Percentiles rank a stretch among this genome's conserved stretches.
Conservation (phyloP, 2,797 vertebrate species). For the Lutjanus argentimaculatus region DNA sequence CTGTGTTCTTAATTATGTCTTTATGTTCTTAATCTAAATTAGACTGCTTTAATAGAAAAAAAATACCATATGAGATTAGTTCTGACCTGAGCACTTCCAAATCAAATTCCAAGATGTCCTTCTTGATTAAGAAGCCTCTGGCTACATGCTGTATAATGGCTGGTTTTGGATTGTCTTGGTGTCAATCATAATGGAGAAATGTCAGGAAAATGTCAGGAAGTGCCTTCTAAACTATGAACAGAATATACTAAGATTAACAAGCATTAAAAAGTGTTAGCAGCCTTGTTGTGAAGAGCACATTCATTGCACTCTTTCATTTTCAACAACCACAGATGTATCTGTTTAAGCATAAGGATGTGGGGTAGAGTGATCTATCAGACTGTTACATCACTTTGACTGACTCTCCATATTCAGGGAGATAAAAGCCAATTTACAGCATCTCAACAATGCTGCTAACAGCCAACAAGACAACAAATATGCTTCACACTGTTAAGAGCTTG, state of each 20-base stretch:
- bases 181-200: slow-evolving; percentile 11
- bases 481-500: slow-evolving; percentile 24
- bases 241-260: neutral
- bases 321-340: slow-evolving; percentile 18
- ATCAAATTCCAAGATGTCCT: slow-evolving; percentile 34
- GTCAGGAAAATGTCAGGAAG: slow-evolving; percentile 11
- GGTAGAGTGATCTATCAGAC: slow-evolving; percentile 26
- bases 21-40: slow-evolving; percentile 60
- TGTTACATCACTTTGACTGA: slow-evolving; percentile 48
- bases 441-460: slow-evolving; percentile 31
- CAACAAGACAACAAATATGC: slow-evolving; percentile 30
- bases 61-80: slow-evolving; percentile 29
- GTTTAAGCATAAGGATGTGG: slow-evolving; percentile 24
- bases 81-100: slow-evolving; percentile 37
- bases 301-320: slow-evolving; percentile 25
- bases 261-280: neutral
- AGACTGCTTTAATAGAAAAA: slow-evolving; percentile 12
- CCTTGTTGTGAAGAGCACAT: slow-evolving; percentile 20
- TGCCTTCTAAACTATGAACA: slow-evolving; percentile 4
- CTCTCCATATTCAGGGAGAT: slow-evolving; percentile 44
- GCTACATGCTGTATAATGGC: slow-evolving; percentile 8
- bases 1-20: slow-evolving; percentile 42
- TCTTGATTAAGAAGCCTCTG: slow-evolving; percentile 31
- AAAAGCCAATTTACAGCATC: slow-evolving; percentile 45
- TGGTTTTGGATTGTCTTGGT: slow-evolving; percentile 31